Conservation (phyloP, 2,888 invertebrate species). For the Apodemia duryi region DNA sequence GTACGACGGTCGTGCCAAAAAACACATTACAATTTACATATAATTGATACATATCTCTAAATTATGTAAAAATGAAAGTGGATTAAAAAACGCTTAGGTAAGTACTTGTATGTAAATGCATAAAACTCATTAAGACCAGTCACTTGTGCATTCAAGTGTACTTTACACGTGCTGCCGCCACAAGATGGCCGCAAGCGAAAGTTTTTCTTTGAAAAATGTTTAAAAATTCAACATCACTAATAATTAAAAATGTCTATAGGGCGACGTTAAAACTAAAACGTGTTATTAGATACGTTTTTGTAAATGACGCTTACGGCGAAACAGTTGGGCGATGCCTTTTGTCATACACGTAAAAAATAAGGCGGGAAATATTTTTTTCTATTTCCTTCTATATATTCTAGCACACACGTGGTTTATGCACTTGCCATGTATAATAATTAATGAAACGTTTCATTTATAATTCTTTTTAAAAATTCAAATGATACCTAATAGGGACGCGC, state of each 20-base stretch:
- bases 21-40: background rate
- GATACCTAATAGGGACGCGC: background rate
- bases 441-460: background rate
- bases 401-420: background rate
- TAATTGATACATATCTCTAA: conserved; percentile 4
- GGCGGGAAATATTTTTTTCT: background rate
- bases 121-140: conserved; percentile 1
- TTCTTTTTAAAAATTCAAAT: background rate
- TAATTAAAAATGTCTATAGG: conserved; percentile 30
- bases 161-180: conserved; percentile 32
- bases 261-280: conserved; percentile 34
- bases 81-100: conserved; percentile 8
- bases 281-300: conserved; percentile 36
- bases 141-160: conserved; percentile 36
- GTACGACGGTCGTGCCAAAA: background rate
- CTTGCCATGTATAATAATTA: background rate
- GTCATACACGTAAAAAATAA: conserved; percentile 25
- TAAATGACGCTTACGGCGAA: conserved; percentile 32
- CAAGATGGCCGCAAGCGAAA: conserved; percentile 35
- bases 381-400: background rate
- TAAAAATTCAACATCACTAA: conserved; percentile 34
- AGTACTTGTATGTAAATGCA: conserved; percentile 9
- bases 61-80: conserved; percentile 7
- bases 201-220: conserved; percentile 42
- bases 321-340: conserved; percentile 32